These are phyloP conservation scores for Zhuqinia jingwanae DNA, from an alignment of 2,888 invertebrate genomes.

Conservation along the genomic window DNA sequence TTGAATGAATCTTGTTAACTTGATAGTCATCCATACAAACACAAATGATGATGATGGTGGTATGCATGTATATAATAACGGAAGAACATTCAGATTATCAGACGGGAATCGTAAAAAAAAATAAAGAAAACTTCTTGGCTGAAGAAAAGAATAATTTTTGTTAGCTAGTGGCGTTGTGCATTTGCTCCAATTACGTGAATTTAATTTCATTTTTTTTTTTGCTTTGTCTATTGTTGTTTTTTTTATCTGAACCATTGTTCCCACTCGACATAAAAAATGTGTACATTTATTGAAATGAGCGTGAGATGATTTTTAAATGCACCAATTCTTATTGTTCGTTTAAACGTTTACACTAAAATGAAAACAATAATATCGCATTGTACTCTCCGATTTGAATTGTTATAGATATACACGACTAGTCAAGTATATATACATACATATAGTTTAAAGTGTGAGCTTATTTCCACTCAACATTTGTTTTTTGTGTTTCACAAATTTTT, in stretches of 20 bases:
- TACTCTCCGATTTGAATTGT: no score
- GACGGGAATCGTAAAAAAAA: no score
- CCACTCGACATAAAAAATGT: neutral
- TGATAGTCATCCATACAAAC: neutral
- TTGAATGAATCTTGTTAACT: constrained; percentile 15
- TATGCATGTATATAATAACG: neutral
- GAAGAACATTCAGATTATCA: neutral
- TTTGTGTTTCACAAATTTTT: neutral
- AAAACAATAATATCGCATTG: constrained; percentile 4
- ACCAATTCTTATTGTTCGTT: neutral
- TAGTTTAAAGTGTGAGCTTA: no score
- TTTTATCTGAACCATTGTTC: constrained; percentile 14
- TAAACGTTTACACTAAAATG: constrained; percentile 1
- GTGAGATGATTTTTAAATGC: neutral
- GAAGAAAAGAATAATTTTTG: constrained; percentile 5
- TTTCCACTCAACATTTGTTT: constrained; percentile 1
- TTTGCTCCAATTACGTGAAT: constrained; percentile 25
- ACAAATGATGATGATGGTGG: neutral
- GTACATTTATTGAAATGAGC: neutral
- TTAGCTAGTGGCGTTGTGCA: constrained; percentile 5
- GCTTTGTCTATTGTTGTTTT: neutral
- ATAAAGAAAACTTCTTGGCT: no score
- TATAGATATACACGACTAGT: no score
- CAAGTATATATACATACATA: no score
- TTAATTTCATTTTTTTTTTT: constrained; percentile 16